Percentiles rank a stretch among this genome's conserved stretches.
phyloP scores from a whole-genome alignment of 2,113 vertebrate genomes.

The Morone chrysops region DNA sequence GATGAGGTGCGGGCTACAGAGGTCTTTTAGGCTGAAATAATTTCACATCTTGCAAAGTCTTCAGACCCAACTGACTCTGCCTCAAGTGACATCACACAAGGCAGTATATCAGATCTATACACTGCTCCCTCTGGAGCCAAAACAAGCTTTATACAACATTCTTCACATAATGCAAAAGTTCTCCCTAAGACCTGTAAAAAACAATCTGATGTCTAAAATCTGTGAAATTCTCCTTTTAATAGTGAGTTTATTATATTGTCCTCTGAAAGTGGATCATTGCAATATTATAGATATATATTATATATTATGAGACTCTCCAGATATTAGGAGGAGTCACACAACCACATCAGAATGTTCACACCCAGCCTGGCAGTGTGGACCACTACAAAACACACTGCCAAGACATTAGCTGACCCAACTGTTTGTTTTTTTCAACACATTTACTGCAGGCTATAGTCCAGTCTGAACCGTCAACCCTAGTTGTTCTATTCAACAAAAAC shows the following conservation, averaged over 20 bases:
- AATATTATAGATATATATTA: neutral
- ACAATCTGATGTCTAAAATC: too few species aligned
- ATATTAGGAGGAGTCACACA: neutral
- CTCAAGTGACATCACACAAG: too few species aligned
- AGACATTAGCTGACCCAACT: neutral
- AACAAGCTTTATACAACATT: too few species aligned
- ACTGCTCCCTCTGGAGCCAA: too few species aligned
- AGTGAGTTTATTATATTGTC: too few species aligned
- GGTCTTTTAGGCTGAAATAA: too few species aligned
- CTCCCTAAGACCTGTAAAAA: neutral
- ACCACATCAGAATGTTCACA: neutral
- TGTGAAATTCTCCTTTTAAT: too few species aligned
- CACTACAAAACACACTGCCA: too few species aligned
- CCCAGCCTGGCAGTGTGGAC: neutral
- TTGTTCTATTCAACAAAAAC: neutral
- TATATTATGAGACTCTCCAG: neutral
- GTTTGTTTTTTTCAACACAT: neutral
- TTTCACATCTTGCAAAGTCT: too few species aligned
- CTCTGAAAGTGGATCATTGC: neutral
- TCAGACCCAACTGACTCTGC: too few species aligned
- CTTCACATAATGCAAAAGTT: neutral
- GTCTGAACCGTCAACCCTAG: neutral
- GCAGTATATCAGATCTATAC: too few species aligned
- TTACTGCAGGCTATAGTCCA: neutral
- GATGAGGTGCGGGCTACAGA: too few species aligned